Base-by-base conservation (phyloP, 2,113 vertebrate genomes). In the Pluvianellus socialis region DNA sequence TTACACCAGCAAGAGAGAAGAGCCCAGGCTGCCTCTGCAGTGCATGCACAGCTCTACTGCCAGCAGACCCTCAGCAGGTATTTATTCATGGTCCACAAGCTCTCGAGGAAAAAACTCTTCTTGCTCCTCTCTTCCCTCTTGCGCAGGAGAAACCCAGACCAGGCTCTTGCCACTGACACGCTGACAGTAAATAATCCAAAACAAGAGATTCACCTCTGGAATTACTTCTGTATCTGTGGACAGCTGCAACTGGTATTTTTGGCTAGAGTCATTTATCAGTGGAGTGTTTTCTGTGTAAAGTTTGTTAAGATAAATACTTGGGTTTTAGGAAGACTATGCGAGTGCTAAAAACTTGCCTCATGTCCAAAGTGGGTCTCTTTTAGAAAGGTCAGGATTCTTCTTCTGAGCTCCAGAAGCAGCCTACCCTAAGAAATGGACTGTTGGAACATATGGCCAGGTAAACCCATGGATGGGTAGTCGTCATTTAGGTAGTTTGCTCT, bases 1-100 rank as follows among this genome's bases (percentile, higher is more conserved):
- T 76, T 30, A 14, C 23, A 35, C 15, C 40, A 52, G 14, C 27
- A n/a, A 33, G 30, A 71, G 14, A 65, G 40, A 56, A 81, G 13
- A 28, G 20, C 18, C 6, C 38, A n/a, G 66, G 67, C 59, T 67
- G n/a, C 22, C 42, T 55, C 12, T n/a, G 44, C 35, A 38, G 67
- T 1, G 0, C 21, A 4, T 26, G 32, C 15, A 4, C 5, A 20
- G 17, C 45, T 50, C 32, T n/a, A 12, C 9, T 12, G 55, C 12
- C 4, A 6, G 12, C 6, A 14, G 66, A 16, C 12, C 21, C 52
- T 38, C 33, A 53, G 74, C 11, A 56, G 26, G 28, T 65, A 50
- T 24, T 49, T 65, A 50, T 24, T 49, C 40, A 17, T 6, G 15
- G 56, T 20, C 38, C 49, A 52, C 4, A 52, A 40, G 18, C 4